phyloP scores from a whole-genome alignment of 2,113 vertebrate species.

The Etheostoma cragini region DNA sequence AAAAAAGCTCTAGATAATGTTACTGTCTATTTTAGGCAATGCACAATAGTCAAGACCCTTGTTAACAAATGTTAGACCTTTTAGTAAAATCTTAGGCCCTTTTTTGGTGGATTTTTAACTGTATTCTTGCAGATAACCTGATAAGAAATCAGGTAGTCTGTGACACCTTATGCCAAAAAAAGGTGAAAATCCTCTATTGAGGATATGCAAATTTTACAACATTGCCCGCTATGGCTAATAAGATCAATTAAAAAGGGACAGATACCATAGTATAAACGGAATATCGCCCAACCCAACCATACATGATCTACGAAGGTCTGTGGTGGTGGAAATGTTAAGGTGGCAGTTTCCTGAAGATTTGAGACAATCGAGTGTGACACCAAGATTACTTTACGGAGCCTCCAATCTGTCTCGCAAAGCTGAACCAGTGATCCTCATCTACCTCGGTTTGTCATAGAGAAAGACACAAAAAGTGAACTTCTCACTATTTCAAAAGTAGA shows the following conservation, averaged over 20 bases:
- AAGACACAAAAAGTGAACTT: slow-evolving; percentile 5
- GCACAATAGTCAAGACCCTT: background rate
- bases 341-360: background rate
- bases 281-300: background rate
- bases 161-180: background rate
- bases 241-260: background rate
- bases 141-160: background rate
- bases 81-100: background rate
- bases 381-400: slow-evolving; percentile 27
- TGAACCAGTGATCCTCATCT: slow-evolving; percentile 4
- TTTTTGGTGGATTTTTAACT: background rate
- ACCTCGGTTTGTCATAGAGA: slow-evolving; percentile 26
- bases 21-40: background rate
- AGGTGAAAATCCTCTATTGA: too few relatives aligned
- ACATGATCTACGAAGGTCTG: background rate
- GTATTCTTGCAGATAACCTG: background rate
- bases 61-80: background rate
- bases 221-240: background rate
- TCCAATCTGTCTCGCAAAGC: slow-evolving; percentile 16
- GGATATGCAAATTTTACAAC: too few relatives aligned
- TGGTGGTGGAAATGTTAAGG: slow-evolving; percentile 23
- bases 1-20: background rate
- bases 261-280: background rate
- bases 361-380: slow-evolving; percentile 19
- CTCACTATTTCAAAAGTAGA: slow-evolving; percentile 20